Evolutionary conservation across 1,140 invertebrate species (phyloP), one percentile per base, ranked within the genome.

Genomic region (Zaprionus inermis): DNA sequence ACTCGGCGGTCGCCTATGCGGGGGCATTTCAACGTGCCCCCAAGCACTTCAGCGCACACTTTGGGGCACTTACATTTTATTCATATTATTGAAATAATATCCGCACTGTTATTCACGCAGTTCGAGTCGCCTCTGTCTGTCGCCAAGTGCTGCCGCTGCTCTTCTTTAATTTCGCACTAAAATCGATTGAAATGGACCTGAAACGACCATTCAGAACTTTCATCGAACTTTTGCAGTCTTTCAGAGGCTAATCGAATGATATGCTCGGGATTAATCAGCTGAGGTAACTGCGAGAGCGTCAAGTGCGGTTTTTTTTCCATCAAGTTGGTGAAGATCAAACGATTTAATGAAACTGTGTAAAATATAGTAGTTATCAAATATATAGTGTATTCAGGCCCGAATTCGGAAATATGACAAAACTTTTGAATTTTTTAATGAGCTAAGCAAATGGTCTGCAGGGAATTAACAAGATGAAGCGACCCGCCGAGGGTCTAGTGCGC

Each of bases 1-100:
- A 69, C 64, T 79, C 72, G 81, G 79, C 64, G 81, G 83, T 85
- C 80, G 78, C 67, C 70, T 78, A 81, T 85, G 78, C 30, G 71
- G 36, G 59, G 59, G 38, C 66, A 69, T 38, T 63, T 58, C 57
- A 63, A 61, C 67, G 58, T 73, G 65, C 55, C 56, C 56, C 57
- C 44, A 44, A 63, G 72, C 30, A 58, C 58, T 74, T 63, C 38
- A 41, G n/a, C 32, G 34, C 51, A 56, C 65, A 46, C 71, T 61
- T 63, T 63, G 58, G 58, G 57, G 66, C 72, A 74, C 64, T 73
- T 73, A 73, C 71, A 61, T 73, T 73, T 68, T 73, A 73, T 73
- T 73, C 65, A 73, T 73, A 68, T 61, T 73, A 73, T 68, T 68
- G 65, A 73, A 73, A 73, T 73, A 73, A 73, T 73, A 68, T 57